phyloP scores from a whole-genome alignment of 1,140 invertebrate genomes.

The Lucilia cuprina region DNA sequence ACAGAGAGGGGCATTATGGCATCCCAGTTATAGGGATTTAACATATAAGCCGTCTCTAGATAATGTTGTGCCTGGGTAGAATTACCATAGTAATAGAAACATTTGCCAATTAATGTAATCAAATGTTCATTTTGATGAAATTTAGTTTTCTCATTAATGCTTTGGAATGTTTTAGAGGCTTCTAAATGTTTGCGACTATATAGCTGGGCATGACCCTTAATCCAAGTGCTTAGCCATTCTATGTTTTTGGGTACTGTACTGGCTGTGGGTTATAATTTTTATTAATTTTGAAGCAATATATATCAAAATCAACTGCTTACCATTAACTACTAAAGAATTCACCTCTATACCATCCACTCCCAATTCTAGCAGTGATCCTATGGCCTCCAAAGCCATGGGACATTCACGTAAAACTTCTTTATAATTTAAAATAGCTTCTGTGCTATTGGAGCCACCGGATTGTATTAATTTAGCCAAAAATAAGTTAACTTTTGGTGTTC shows the following conservation, averaged over 20 bases:
- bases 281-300: background rate
- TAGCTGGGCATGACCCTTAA: constrained; percentile 73
- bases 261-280: constrained; percentile 40
- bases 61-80: constrained; percentile 64
- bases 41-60: constrained; percentile 64
- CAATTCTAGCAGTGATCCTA: constrained; percentile 71
- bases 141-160: constrained; percentile 68
- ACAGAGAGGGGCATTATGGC: constrained; percentile 64
- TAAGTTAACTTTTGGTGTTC: constrained; percentile 76
- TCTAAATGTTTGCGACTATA: constrained; percentile 70
- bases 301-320: constrained; percentile 42
- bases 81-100: constrained; percentile 71
- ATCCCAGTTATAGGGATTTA: constrained; percentile 69
- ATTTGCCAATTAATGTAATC: constrained; percentile 71
- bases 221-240: constrained; percentile 73
- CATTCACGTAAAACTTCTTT: constrained; percentile 81
- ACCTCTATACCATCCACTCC: constrained; percentile 77
- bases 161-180: constrained; percentile 70
- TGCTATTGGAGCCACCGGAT: constrained; percentile 69
- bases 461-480: constrained; percentile 76
- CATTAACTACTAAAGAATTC: constrained; percentile 71
- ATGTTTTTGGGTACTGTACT: constrained; percentile 61
- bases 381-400: constrained; percentile 76
- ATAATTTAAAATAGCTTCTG: constrained; percentile 74
- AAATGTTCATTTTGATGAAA: constrained; percentile 73